phyloP scores from a whole-genome alignment of 2,113 vertebrate species.

The Carlito syrichta region DNA sequence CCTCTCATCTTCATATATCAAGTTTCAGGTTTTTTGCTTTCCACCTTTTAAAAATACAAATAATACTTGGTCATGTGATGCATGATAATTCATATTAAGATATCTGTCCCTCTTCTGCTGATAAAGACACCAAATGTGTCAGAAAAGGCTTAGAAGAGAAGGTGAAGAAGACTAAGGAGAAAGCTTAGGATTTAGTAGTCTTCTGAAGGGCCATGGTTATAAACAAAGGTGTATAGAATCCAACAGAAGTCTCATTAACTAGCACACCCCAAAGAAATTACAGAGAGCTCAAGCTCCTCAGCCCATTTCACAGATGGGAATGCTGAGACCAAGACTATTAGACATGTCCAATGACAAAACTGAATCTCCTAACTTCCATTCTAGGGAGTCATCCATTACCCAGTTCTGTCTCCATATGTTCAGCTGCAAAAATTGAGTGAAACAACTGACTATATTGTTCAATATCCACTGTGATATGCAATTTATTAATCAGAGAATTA shows the following conservation, averaged over 20 bases:
- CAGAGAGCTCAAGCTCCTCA: not conserved
- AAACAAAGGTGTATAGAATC: not conserved
- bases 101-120: rapidly evolving
- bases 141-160: not conserved
- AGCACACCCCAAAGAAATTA: not conserved
- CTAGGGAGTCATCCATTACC: not conserved
- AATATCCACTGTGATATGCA: not conserved
- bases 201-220: not conserved
- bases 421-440: not conserved
- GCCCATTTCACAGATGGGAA: not conserved
- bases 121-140: not conserved
- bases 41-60: not conserved
- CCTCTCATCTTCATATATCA: not conserved
- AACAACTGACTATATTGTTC: not conserved
- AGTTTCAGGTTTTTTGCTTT: not conserved
- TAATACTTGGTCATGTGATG: not conserved
- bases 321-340: not conserved
- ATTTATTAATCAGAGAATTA: not conserved
- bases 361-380: not conserved
- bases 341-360: not conserved
- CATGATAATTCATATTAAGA: not conserved
- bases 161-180: not conserved
- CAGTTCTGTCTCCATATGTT: not conserved
- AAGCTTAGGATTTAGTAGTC: not conserved
- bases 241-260: not conserved